Base-by-base conservation (phyloP, 1,140 invertebrate genomes). In the Diabrotica virgifera region DNA sequence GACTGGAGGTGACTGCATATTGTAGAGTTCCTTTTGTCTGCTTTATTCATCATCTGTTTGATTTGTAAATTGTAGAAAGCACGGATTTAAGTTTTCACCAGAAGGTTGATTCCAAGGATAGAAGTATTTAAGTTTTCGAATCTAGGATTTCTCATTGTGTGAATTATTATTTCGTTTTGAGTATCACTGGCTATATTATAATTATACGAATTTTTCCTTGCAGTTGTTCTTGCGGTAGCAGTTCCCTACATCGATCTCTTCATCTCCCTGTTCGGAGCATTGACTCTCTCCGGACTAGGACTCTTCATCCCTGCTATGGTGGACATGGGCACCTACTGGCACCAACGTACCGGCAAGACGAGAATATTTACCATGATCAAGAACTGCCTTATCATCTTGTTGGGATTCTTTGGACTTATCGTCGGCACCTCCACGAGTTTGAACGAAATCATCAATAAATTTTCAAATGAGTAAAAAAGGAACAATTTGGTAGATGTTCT, bases 251-350 rank as follows among this genome's bases (percentile, higher is more conserved):
- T 98, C 68, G 93, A 95, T 55, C 81, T 95, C 5, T 90, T 96
- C 78, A 97, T 97, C 64, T 94, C 94, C 0, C 81, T 96, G 40
- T 90, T 96, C 71, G 95, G 95, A 36, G 93, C 95, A 0, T 80
- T 96, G 0, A 91, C 90, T 67, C 84, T 94, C 6, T 92, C 92
- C 7, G 89, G 90, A 0, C 81, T 96, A 24, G 94, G 94, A 0
- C 80, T 97, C 11, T 91, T 93, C 2, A 92, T 96, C 74, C 95
- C 95, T 12, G 92, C 94, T 0, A 80, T 95, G 52, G 92, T 97
- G 67, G 85, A 90, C 64, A 83, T 83, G 13, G 87, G 85, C 74
- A 85, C 87, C 0, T 85, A 84, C 69, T 89, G 89, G 89, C 83
- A 86, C 73, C 78, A 58, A 69, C 79, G 40, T 75, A 83, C 68